Base-by-base conservation (phyloP, 2,888 invertebrate genomes). In the Gymnocheta viridis region DNA sequence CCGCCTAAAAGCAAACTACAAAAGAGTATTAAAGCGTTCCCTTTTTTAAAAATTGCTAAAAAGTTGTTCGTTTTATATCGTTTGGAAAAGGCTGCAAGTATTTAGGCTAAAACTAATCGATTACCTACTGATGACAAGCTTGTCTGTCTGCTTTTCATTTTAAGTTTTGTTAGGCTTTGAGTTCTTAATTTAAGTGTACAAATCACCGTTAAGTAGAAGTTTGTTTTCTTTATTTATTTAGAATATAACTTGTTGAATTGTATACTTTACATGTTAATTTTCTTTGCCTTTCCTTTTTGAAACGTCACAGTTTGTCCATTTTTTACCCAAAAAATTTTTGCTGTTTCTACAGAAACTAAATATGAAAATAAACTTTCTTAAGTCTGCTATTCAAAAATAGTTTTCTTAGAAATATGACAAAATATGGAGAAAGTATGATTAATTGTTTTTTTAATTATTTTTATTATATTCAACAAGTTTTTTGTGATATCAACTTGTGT, bases 391-490 rank as follows among this genome's bases (percentile, higher is more conserved):
- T 4, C 22, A 27, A 12, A 51, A 24, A 27, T 27, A 5, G 27
- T 51, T 24, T 24, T 14, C 51, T 14, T 51, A 14, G 51, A 14
- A 24, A 51, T 51, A 5, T 9, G 12, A 6, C 1, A 49, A 12
- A 44, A 14, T 3, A 49, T 10, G 10, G 12, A 10, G 6, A 3
- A 47, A 7, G 1, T 47, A 47, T 2, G 7, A 9, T 38, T 38
- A 38, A 38, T 7, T 4, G 3, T 44, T 19, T 19, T 4, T 47
- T 7, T 7, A 17, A 58, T 19, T 29, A n/a, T n/a, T 29, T 54
- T 54, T 49, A 6, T 19, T 49, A 19, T 12, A 22, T 41, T 51
- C 74, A 74, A 74, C 64, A 56, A 17, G 74, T 74, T 32, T 29
- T 19, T 41, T 29, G 0, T 7, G n/a, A n/a, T 27, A 12, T n/a